Percentiles rank a stretch among this genome's conserved stretches.
Evolutionary conservation across 1,140 invertebrate species (phyloP).

Genomic region (Zaprionus camerounensis): DNA sequence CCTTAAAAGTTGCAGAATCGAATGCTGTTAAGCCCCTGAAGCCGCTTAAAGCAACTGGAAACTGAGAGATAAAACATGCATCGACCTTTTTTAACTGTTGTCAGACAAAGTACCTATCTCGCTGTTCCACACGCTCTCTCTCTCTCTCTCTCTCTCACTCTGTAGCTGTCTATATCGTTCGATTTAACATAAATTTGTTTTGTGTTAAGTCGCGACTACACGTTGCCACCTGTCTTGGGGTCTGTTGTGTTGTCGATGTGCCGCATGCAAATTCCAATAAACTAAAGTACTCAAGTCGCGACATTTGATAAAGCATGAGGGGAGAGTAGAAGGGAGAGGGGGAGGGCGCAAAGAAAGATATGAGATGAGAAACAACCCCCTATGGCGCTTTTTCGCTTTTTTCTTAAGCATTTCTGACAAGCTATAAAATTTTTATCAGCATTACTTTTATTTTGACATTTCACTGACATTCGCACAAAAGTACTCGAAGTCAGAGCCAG

Average conservation of each 20-base stretch:
- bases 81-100: slow-evolving; percentile 62
- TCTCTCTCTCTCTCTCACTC: slow-evolving; percentile 24
- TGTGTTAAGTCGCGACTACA: slow-evolving; percentile 34
- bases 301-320: slow-evolving; percentile 70
- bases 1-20: slow-evolving; percentile 22
- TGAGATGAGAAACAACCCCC: slow-evolving; percentile 45
- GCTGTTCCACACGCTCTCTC: background rate
- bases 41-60: slow-evolving; percentile 66
- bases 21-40: slow-evolving; percentile 36
- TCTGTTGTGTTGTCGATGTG: slow-evolving; percentile 17
- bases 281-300: slow-evolving; percentile 77
- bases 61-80: slow-evolving; percentile 58
- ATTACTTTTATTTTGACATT: slow-evolving; percentile 83
- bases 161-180: slow-evolving; percentile 49
- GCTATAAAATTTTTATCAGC: slow-evolving; percentile 83
- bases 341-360: slow-evolving; percentile 14
- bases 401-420: slow-evolving; percentile 72
- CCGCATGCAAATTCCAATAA: slow-evolving; percentile 78
- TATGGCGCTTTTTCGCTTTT: slow-evolving; percentile 27
- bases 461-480: slow-evolving; percentile 76
- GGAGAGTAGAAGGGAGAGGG: slow-evolving; percentile 10
- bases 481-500: slow-evolving; percentile 41
- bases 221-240: slow-evolving; percentile 52
- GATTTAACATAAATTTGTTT: slow-evolving; percentile 78
- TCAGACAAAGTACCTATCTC: slow-evolving; percentile 39